Conservation (phyloP, 1,140 invertebrate genomes). For the Atta texana region DNA sequence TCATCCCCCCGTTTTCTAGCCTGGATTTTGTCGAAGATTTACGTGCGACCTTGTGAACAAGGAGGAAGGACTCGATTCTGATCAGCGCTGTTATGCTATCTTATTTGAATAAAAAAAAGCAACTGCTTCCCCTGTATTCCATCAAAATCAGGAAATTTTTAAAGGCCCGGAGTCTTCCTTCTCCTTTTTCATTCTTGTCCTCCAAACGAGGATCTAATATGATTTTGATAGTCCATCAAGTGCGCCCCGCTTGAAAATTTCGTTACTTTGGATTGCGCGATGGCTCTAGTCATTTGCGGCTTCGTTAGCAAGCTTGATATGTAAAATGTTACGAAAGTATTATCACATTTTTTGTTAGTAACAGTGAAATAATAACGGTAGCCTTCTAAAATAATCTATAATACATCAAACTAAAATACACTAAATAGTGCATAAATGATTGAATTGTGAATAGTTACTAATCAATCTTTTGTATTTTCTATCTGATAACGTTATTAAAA, state of each 20-base stretch:
- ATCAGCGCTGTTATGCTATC: slow-evolving; percentile 17
- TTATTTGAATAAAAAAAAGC: slow-evolving; percentile 36
- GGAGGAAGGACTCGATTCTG: slow-evolving; percentile 13
- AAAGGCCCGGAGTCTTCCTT: slow-evolving; percentile 5
- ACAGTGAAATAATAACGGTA: neutral
- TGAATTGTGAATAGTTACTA: neutral
- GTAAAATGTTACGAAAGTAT: slow-evolving; percentile 1
- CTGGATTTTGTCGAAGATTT: slow-evolving; percentile 13
- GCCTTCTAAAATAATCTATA: neutral
- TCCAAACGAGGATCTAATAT: slow-evolving; percentile 47
- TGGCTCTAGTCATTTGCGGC: slow-evolving; percentile 47
- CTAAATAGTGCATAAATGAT: neutral
- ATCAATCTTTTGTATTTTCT: neutral
- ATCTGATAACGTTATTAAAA: neutral
- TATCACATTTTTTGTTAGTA: neutral
- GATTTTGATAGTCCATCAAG: slow-evolving; percentile 62
- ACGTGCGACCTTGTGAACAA: slow-evolving; percentile 14
- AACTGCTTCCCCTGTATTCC: neutral
- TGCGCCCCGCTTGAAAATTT: slow-evolving; percentile 46
- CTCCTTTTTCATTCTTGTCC: neutral
- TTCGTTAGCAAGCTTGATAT: slow-evolving; percentile 33
- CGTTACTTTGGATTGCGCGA: slow-evolving; percentile 42
- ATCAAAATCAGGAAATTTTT: slow-evolving; percentile 9
- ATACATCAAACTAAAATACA: neutral
- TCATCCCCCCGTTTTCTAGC: slow-evolving; percentile 24